These are phyloP conservation scores for Agrenia bidenticulata DNA, from an alignment of 2,888 invertebrate genomes.

Conservation along the genomic window DNA sequence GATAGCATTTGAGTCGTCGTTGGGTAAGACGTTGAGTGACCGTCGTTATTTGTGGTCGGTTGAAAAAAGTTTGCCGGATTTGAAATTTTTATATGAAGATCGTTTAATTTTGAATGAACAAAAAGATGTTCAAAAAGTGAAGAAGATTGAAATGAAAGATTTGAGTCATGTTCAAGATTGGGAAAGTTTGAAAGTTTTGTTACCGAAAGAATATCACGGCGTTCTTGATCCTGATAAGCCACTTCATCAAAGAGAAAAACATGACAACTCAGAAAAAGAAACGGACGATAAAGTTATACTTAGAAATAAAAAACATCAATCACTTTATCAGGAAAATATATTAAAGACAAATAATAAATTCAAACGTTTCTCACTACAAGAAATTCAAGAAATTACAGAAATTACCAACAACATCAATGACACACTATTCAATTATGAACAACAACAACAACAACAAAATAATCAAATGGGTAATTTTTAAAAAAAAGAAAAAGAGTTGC, in stretches of 20 bases:
- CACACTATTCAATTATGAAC: too few species aligned
- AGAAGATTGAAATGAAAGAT: conserved; percentile 57
- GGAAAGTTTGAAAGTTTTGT: conserved; percentile 84
- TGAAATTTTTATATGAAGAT: conserved; percentile 69
- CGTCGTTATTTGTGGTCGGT: too few species aligned
- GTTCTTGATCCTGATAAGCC: conserved; percentile 68
- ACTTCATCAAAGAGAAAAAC: conserved; percentile 42
- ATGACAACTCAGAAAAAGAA: conserved; percentile 27
- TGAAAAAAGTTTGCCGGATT: too few species aligned
- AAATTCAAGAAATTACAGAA: conserved; percentile 49
- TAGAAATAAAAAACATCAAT: too few species aligned
- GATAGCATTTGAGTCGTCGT: conserved; percentile 74
- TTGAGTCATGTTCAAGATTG: conserved; percentile 86
- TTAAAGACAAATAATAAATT: conserved; percentile 45
- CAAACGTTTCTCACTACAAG: conserved; percentile 50
- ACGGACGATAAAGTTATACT: conserved; percentile 20
- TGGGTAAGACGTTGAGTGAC: too few species aligned
- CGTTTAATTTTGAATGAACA: too few species aligned
- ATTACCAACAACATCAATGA: conserved; percentile 32
- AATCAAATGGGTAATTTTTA: too few species aligned
- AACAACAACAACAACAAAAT: too few species aligned
- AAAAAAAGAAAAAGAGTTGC: too few species aligned
- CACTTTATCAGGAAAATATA: too few species aligned
- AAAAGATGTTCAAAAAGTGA: too few species aligned
- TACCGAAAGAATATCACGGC: conserved; percentile 80